Conservation (phyloP, 2,888 invertebrate genomes). For the Hipparchia semele region DNA sequence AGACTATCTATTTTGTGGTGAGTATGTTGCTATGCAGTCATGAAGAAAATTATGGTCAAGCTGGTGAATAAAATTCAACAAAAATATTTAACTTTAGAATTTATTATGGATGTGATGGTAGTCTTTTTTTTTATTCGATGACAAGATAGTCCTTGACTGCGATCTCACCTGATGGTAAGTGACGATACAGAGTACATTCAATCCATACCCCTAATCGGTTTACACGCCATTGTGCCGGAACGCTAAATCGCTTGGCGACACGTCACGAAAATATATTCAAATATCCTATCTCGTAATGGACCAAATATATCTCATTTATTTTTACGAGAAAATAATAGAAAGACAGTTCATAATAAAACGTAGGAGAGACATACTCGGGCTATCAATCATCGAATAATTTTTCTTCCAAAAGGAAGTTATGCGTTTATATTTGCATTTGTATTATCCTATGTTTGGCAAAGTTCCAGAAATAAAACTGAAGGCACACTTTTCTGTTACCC, state of each 20-base stretch:
- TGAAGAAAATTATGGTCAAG: not conserved
- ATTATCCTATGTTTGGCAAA: slow-evolving; percentile 40
- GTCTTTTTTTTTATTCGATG: too few relatives aligned
- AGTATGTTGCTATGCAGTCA: slow-evolving; percentile 25
- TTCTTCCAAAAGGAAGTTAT: slow-evolving; percentile 29
- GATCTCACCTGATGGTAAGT: too few relatives aligned
- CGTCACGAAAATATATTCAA: not conserved
- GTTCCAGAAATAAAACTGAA: slow-evolving; percentile 33
- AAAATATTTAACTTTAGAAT: too few relatives aligned
- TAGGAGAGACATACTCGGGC: not conserved
- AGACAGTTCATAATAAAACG: not conserved
- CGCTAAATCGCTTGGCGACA: too few relatives aligned
- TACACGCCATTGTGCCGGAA: too few relatives aligned
- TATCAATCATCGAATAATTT: slow-evolving; percentile 31
- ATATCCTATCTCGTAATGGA: not conserved
- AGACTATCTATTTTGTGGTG: slow-evolving; percentile 2
- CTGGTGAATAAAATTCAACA: too few relatives aligned
- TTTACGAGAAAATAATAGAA: not conserved
- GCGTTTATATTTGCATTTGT: slow-evolving; percentile 32
- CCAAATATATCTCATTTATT: not conserved
- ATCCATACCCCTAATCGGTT: too few relatives aligned
- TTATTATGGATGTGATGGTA: not conserved
- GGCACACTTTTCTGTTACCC: slow-evolving; percentile 23
- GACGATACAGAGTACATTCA: too few relatives aligned
- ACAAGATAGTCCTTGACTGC: too few relatives aligned